Percentiles rank a stretch among this genome's conserved stretches.
These are phyloP conservation scores for Eumaeus atala DNA, from an alignment of 1,140 invertebrate species.

Conservation along the genomic window DNA sequence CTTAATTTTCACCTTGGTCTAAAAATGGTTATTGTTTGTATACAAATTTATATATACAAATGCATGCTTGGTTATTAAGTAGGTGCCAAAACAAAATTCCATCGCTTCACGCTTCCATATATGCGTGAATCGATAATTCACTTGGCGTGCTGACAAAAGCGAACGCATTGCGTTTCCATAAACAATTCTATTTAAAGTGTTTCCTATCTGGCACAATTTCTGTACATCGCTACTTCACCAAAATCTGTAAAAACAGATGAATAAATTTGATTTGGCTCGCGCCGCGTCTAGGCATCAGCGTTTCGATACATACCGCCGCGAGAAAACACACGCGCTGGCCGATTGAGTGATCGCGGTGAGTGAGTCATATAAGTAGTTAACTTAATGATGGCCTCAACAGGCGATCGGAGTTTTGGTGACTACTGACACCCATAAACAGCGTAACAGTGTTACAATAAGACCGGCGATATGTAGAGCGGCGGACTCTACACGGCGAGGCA, in stretches of 20 bases:
- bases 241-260: constrained; percentile 5
- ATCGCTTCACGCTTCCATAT: no score
- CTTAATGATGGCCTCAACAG: no score
- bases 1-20: no score
- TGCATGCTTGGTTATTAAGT: no score
- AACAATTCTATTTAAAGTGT: constrained; percentile 6
- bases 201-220: constrained; percentile 6
- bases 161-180: constrained; percentile 5
- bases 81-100: no score
- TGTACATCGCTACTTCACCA: constrained; percentile 1
- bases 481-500: no score
- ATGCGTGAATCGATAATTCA: constrained; percentile 1
- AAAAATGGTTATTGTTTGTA: no score
- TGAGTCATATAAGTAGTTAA: neutral
- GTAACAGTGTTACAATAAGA: no score
- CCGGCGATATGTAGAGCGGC: no score
- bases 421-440: neutral
- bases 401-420: neutral
- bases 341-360: constrained; percentile 5
- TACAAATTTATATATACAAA: no score
- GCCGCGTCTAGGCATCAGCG: neutral
- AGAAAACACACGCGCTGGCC: neutral
- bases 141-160: constrained; percentile 5
- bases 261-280: neutral
- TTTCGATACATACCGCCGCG: neutral